These are phyloP conservation scores for Drosophila lowei DNA, from an alignment of 1,140 invertebrate species.

Conservation along the genomic window DNA sequence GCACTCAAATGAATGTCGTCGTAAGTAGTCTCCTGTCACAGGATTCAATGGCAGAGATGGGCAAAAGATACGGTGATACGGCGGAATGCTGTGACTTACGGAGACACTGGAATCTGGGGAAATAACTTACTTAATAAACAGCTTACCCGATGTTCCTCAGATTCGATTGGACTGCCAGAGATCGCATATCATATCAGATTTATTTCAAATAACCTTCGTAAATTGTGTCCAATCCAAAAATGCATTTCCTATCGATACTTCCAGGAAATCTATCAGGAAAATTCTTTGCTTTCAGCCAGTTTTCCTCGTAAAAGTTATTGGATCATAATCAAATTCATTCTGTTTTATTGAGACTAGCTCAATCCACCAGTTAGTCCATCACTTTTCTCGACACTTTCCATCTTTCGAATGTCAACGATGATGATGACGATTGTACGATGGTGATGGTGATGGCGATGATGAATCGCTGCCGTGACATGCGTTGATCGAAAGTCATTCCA, in stretches of 20 bases:
- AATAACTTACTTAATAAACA: too few species aligned
- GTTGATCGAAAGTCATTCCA: constrained; percentile 17
- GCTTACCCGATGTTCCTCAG: too few species aligned
- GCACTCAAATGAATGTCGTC: constrained; percentile 69
- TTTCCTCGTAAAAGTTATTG: constrained; percentile 4
- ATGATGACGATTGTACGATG: constrained; percentile 35
- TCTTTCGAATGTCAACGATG: constrained; percentile 43
- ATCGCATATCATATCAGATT: too few species aligned
- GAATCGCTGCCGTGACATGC: constrained; percentile 60
- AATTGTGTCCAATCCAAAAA: too few species aligned
- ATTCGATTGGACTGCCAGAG: too few species aligned
- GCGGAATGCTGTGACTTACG: too few species aligned
- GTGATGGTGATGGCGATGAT: constrained; percentile 67
- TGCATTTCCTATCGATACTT: too few species aligned
- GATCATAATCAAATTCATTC: constrained; percentile 5
- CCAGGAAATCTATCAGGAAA: too few species aligned
- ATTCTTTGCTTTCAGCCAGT: neutral
- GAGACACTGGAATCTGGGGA: too few species aligned
- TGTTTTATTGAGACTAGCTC: constrained; percentile 17
- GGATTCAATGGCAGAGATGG: constrained; percentile 37
- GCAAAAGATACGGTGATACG: neutral
- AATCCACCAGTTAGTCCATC: constrained; percentile 40
- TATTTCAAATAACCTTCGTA: too few species aligned
- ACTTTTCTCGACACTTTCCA: constrained; percentile 35
- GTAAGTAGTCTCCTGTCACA: constrained; percentile 44